Evolutionary conservation across 2,888 invertebrate genomes (phyloP).

Genomic region (Drosophila leonis): DNA sequence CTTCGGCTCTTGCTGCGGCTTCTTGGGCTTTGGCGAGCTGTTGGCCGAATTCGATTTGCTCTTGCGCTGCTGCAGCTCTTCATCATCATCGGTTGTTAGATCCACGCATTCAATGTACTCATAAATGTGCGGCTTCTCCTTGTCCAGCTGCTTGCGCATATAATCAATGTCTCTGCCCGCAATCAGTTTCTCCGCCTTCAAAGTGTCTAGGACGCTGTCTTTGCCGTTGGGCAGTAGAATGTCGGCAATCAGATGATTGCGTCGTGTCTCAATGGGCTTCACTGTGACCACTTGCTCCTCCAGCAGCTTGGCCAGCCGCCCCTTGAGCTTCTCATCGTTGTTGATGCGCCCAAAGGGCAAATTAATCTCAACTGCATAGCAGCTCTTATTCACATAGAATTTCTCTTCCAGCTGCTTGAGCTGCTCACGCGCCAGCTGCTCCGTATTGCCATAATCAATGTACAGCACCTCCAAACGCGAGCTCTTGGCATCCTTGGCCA

Average conservation of each 20-base stretch:
- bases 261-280: slow-evolving; percentile 79
- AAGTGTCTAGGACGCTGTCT: slow-evolving; percentile 70
- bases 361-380: slow-evolving; percentile 83
- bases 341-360: slow-evolving; percentile 71
- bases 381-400: slow-evolving; percentile 84
- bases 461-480: slow-evolving; percentile 86
- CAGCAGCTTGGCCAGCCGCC: slow-evolving; percentile 52
- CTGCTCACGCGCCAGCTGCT: slow-evolving; percentile 86
- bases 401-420: slow-evolving; percentile 86
- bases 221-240: slow-evolving; percentile 61
- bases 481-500: slow-evolving; percentile 81
- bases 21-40: slow-evolving; percentile 50
- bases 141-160: slow-evolving; percentile 82
- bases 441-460: slow-evolving; percentile 90
- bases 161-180: slow-evolving; percentile 77
- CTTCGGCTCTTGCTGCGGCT: slow-evolving; percentile 24
- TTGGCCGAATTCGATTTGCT: slow-evolving; percentile 28
- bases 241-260: slow-evolving; percentile 82
- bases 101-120: slow-evolving; percentile 84
- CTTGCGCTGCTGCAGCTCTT: slow-evolving; percentile 59
- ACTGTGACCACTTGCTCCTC: slow-evolving; percentile 72
- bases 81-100: slow-evolving; percentile 82
- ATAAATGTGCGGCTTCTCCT: slow-evolving; percentile 74
- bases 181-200: slow-evolving; percentile 76
- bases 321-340: slow-evolving; percentile 66